Conservation (phyloP, 2,113 vertebrate genomes). For the Prunella himalayana region DNA sequence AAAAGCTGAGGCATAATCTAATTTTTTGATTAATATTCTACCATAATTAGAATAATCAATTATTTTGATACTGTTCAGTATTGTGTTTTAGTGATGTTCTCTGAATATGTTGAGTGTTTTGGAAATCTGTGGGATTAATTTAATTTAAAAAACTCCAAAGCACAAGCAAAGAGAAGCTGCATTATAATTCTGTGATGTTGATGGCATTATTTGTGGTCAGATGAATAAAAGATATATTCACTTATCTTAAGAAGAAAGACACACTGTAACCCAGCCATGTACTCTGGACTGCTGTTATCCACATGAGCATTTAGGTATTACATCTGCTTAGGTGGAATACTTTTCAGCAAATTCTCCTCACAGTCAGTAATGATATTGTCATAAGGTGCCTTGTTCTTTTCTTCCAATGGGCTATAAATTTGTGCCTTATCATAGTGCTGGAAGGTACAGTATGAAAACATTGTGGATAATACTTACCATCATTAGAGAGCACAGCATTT, state of each 20-base stretch:
- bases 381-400: neutral
- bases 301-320: neutral
- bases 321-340: neutral
- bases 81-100: neutral
- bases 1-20: neutral
- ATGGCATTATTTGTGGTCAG: neutral
- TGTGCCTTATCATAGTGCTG: neutral
- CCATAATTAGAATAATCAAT: neutral
- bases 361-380: neutral
- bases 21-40: neutral
- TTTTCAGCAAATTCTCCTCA: neutral
- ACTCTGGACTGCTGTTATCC: neutral
- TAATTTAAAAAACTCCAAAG: neutral
- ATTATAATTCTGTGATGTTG: accelerated
- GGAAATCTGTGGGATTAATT: neutral
- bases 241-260: neutral
- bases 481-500: neutral
- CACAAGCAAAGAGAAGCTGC: neutral
- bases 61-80: neutral
- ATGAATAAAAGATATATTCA: neutral
- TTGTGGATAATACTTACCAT: neutral
- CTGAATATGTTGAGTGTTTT: neutral
- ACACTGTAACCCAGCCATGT: neutral
- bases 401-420: neutral
- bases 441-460: neutral